Base-by-base conservation (phyloP, 2,888 invertebrate genomes). In the Lasius platythorax region DNA sequence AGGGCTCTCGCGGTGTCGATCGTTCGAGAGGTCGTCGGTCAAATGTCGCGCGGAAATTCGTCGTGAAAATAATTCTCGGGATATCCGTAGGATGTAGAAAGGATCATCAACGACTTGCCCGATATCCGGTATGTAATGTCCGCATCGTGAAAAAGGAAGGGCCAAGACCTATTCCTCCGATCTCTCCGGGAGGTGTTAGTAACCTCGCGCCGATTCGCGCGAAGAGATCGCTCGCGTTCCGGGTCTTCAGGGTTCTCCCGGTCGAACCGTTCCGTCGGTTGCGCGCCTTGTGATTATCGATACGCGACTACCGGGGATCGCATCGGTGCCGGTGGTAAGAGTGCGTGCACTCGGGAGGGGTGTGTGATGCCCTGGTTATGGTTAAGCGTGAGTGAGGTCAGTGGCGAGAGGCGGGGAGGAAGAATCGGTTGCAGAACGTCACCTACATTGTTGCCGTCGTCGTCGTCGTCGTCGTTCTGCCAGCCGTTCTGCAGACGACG, bases 321-420 rank as follows among this genome's bases (percentile, higher is more conserved):
- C 79, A 86, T 84, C 85, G 87, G 89, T 89, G 87, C 83, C 85
- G 87, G 89, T 89, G 87, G 81, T 91, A 37, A 89, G 87, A 91
- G 92, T 91, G 92, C 88, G 91, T 88, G 85, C 87, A 89, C 92
- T 91, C 91, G 82, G 85, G 92, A 81, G 86, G 87, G 89, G 89
- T 90, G 91, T 91, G 93, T 94, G 94, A 94, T 94, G 94, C 94
- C 91, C 94, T 94, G 94, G 93, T 93, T 93, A 93, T 93, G 94
- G 94, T 93, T 94, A 92, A 92, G 90, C 92, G 94, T 94, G 93
- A 94, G 94, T 94, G 94, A 94, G 94, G 94, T 91, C 92, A 94
- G 94, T 92, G 92, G 94, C 91, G 92, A 93, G 92, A 91, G 93
- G 93, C 85, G 90, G 89, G 86, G 79, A 84, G 88, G 88, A 85